These are phyloP conservation scores for Oreochromis grahami DNA, from an alignment of 2,797 vertebrate genomes.

Conservation along the genomic window DNA sequence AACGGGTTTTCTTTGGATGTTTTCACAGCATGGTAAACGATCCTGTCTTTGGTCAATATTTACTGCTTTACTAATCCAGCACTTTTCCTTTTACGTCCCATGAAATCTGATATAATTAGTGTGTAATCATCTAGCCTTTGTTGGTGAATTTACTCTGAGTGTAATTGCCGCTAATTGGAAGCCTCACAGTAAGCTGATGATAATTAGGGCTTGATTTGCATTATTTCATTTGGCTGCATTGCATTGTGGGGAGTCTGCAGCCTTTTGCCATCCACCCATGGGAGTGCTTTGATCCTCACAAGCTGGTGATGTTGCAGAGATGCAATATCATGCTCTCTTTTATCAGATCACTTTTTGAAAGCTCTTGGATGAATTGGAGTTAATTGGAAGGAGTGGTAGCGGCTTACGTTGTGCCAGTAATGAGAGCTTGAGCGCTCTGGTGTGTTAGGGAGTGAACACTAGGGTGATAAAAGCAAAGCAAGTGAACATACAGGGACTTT, in stretches of 20 bases:
- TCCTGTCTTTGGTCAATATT: slow-evolving; percentile 35
- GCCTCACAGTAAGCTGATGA: slow-evolving; percentile 82
- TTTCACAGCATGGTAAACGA: not conserved
- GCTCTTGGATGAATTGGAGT: slow-evolving; percentile 60
- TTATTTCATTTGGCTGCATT: slow-evolving; percentile 76
- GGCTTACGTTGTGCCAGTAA: slow-evolving; percentile 17
- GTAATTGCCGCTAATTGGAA: slow-evolving; percentile 93
- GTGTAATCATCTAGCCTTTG: slow-evolving; percentile 82
- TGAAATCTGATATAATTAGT: slow-evolving; percentile 77
- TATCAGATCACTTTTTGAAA: slow-evolving; percentile 55
- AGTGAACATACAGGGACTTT: not conserved
- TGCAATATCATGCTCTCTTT: slow-evolving; percentile 46
- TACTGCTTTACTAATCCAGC: slow-evolving; percentile 12
- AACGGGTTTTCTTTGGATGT: not conserved
- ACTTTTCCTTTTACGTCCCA: slow-evolving; percentile 16
- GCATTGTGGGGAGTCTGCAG: slow-evolving; percentile 51
- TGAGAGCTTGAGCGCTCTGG: not conserved
- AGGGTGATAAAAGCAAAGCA: not conserved
- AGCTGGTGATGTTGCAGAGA: slow-evolving; percentile 70
- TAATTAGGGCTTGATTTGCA: slow-evolving; percentile 91
- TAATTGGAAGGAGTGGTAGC: slow-evolving; percentile 59
- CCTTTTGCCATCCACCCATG: slow-evolving; percentile 72
- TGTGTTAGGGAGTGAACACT: not conserved
- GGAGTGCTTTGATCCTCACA: slow-evolving; percentile 76
- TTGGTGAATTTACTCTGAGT: slow-evolving; percentile 85